These are phyloP conservation scores for Cebuella pygmaea DNA, from an alignment of 2,797 vertebrate genomes.

Conservation along the genomic window DNA sequence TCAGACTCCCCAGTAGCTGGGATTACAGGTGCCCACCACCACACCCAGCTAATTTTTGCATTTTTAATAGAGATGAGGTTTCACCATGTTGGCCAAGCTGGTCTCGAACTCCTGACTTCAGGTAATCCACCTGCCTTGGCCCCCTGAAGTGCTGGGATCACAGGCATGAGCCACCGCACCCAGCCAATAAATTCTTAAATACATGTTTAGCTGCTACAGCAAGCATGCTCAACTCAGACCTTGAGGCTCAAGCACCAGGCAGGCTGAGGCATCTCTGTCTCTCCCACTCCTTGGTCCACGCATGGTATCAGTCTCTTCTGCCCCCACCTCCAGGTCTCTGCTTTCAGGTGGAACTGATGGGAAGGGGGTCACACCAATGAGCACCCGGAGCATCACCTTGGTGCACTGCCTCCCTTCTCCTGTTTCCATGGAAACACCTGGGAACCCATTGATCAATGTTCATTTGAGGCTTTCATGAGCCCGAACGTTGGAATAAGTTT, in stretches of 20 bases:
- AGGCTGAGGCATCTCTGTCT: not conserved
- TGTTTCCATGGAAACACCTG: slow-evolving; percentile 86
- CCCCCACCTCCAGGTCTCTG: not conserved
- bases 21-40: too few relatives aligned
- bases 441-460: slow-evolving; percentile 83
- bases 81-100: too few relatives aligned
- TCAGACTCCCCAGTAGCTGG: too few relatives aligned
- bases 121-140: too few relatives aligned
- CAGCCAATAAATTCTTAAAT: not conserved
- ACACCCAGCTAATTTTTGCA: too few relatives aligned
- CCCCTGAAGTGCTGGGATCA: too few relatives aligned
- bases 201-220: not conserved
- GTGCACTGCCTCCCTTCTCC: slow-evolving; percentile 14
- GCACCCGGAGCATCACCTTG: slow-evolving; percentile 32
- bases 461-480: slow-evolving; percentile 84
- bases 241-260: not conserved
- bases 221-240: not conserved
- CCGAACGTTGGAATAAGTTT: slow-evolving; percentile 84
- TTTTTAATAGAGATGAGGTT: too few relatives aligned
- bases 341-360: not conserved
- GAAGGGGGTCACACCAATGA: not conserved
- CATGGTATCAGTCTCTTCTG: not conserved
- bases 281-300: rapidly evolving
- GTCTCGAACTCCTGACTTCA: too few relatives aligned
- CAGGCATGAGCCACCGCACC: too few relatives aligned